phyloP scores from a whole-genome alignment of 2,113 vertebrate genomes.

The Osmerus eperlanus region DNA sequence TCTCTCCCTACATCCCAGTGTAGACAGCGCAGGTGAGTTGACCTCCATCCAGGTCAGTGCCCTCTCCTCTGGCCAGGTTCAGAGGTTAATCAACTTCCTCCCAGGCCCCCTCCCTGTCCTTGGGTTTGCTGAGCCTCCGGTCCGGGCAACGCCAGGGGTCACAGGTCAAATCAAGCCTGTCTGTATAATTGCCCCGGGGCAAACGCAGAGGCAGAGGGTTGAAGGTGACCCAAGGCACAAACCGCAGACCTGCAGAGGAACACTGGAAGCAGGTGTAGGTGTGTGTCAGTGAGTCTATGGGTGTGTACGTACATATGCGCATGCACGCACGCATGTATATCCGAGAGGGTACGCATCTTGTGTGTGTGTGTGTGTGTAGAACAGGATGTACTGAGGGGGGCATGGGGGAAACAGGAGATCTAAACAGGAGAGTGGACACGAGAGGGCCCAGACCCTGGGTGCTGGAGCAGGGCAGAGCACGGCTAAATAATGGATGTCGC shows the following conservation, averaged over 20 bases:
- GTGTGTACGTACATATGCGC: constrained; percentile 20
- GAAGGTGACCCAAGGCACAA: constrained; percentile 57
- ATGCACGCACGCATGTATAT: background rate
- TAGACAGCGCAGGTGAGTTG: constrained; percentile 51
- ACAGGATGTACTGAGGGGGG: constrained; percentile 49
- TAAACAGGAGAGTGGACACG: constrained; percentile 57
- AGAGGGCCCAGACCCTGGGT: constrained; percentile 31
- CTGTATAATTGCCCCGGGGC: constrained; percentile 61
- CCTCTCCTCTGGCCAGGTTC: constrained; percentile 63
- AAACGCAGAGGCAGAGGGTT: constrained; percentile 48
- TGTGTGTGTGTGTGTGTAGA: constrained; percentile 14
- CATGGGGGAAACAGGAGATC: constrained; percentile 57
- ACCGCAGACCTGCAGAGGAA: constrained; percentile 34
- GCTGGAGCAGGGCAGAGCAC: constrained; percentile 45
- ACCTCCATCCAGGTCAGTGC: constrained; percentile 57
- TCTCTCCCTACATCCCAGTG: constrained; percentile 7
- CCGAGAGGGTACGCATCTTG: background rate
- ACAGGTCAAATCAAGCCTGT: constrained; percentile 62
- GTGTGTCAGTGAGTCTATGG: constrained; percentile 23
- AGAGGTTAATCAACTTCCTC: constrained; percentile 69
- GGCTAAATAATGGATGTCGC: constrained; percentile 62
- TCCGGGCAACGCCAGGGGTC: constrained; percentile 52
- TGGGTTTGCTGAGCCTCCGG: constrained; percentile 60
- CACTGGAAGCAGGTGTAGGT: constrained; percentile 44
- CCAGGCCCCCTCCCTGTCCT: constrained; percentile 61